Percentiles rank a stretch among this genome's conserved stretches.
These are phyloP conservation scores for Pycnomerus fuliginosus DNA, from an alignment of 2,888 invertebrate genomes.

Conservation along the genomic window DNA sequence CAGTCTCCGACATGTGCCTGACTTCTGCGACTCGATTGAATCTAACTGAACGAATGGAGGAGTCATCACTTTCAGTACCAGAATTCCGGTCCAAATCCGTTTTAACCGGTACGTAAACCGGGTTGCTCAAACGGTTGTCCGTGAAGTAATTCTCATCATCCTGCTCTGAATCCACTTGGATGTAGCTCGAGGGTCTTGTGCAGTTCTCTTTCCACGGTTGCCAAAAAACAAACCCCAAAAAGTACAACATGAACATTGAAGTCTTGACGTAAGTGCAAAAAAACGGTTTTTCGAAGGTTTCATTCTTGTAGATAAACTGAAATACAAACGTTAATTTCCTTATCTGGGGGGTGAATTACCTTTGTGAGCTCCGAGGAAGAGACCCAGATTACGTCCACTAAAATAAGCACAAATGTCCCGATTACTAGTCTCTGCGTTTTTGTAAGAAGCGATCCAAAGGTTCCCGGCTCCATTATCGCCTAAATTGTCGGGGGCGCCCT, in stretches of 20 bases:
- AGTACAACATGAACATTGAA: conserved; percentile 89
- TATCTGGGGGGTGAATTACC: conserved; percentile 55
- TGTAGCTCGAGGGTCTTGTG: conserved; percentile 61
- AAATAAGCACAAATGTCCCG: conserved; percentile 81
- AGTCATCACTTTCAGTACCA: conserved; percentile 83
- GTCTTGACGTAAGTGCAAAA: conserved; percentile 95
- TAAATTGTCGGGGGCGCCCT: too few species aligned
- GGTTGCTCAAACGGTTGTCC: conserved; percentile 66
- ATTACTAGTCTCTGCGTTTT: conserved; percentile 74
- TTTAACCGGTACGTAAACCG: conserved; percentile 89
- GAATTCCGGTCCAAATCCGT: conserved; percentile 60
- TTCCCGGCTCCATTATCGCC: conserved; percentile 41
- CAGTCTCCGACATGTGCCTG: conserved; percentile 83
- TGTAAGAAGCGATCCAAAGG: conserved; percentile 55
- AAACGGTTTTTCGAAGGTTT: conserved; percentile 89
- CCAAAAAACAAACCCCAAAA: conserved; percentile 85
- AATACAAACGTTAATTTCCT: conserved; percentile 41
- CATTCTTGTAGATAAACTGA: conserved; percentile 83
- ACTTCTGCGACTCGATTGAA: conserved; percentile 84
- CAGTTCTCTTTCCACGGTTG: conserved; percentile 90
- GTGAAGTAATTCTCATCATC: conserved; percentile 79
- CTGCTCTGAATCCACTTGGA: conserved; percentile 72
- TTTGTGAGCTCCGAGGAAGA: conserved; percentile 92
- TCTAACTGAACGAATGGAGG: conserved; percentile 80
- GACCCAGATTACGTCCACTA: conserved; percentile 96